Conservation (phyloP, 2,888 invertebrate genomes). For the Erebia aethiops region DNA sequence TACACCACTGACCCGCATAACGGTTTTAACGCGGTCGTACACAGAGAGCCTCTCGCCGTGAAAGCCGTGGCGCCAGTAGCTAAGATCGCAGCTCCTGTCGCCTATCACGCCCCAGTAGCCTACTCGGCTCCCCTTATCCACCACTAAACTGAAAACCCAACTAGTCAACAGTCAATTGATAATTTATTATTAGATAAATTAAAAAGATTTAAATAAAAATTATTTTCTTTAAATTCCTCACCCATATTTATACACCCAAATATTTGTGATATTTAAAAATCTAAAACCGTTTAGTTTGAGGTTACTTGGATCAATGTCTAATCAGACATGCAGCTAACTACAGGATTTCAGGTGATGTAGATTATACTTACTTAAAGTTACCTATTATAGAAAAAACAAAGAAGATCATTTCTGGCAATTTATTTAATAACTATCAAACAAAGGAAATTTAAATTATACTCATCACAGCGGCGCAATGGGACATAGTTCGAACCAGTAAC, state of each 20-base stretch:
- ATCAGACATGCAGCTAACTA: too few species aligned
- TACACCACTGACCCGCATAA: conserved; percentile 75
- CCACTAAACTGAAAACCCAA: conserved; percentile 53
- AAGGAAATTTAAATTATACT: neutral
- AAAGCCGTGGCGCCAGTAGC: conserved; percentile 59
- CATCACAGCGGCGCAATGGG: conserved; percentile 60
- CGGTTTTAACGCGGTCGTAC: conserved; percentile 83
- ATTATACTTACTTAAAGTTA: too few species aligned
- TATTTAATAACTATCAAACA: neutral
- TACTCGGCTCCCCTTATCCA: conserved; percentile 62
- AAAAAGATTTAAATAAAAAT: neutral
- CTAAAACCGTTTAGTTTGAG: too few species aligned
- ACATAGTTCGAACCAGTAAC: conserved; percentile 74
- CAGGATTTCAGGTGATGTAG: too few species aligned
- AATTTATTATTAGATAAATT: neutral
- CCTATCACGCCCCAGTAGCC: conserved; percentile 58
- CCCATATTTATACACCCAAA: too few species aligned
- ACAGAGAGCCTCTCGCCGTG: conserved; percentile 65
- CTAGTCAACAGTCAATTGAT: neutral
- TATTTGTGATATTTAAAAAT: too few species aligned
- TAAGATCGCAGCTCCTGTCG: conserved; percentile 60
- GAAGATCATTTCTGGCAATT: neutral
- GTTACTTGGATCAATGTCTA: too few species aligned
- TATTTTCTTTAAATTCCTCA: too few species aligned
- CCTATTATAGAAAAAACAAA: neutral